Evolutionary conservation across 2,797 vertebrate genomes (phyloP), one percentile per base, ranked within the genome.

Genomic region (Phylloscopus collybita): DNA sequence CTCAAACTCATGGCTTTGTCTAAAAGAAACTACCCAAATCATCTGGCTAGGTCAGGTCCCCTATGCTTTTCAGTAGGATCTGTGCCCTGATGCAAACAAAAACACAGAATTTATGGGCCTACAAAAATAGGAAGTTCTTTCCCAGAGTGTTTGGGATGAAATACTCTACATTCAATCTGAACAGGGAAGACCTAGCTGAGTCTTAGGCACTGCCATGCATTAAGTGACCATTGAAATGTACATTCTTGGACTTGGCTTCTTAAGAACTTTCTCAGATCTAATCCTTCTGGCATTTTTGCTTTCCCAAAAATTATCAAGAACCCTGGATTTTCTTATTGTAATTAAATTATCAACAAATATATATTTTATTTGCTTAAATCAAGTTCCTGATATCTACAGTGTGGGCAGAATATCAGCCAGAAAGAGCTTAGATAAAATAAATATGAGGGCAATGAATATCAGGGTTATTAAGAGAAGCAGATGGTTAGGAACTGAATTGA

Each of bases 281-380:
- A 76, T 60, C 47, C 5, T 71, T 87, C 51, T 47, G 42, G 6
- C 3, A 20, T 76, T 67, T 71, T 60, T 87, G 21, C 1, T 67
- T 71, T 89, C 26, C 54, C 16, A 4, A 64, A 76, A 59, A 64
- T 36, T 29, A 75, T 47, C 38, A 71, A 53, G 78, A 91, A 47
- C 6, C 2, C 25, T 1, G 6, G 2, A 3, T 8, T 5, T 82
- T 12, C 62, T 71, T 49, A 34, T 18, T 42, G 21, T 26, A 83
- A 69, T 79, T 83, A 79, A 67, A 61, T 92, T 59, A 80, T 34
- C 17, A 21, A 56, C 7, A 65, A 30, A 47, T 90, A 40, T 71
- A 91, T 91, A 30, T 78, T 95, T 89, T 32, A 69, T n/a, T 92
- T 86, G 8, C 19, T 75, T 88, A 59, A 91, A 70, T 64, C n/a